A percentile compares a stretch with the other conserved stretches of the same genome.
phyloP scores from a whole-genome alignment of 2,797 vertebrate species.

The Luscinia megarhynchos region DNA sequence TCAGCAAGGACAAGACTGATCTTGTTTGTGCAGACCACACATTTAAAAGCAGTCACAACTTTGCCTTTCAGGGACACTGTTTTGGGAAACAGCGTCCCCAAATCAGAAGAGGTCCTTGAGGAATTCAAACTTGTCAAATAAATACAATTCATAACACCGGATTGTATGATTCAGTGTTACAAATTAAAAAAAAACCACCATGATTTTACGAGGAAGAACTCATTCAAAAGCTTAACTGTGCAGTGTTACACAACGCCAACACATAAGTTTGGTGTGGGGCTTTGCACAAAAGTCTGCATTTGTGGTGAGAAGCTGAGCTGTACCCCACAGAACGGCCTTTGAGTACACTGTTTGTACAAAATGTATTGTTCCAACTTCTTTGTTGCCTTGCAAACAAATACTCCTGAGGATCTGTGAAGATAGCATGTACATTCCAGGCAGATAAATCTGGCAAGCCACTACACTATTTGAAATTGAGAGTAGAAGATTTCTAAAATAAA shows the following conservation, averaged over 20 bases:
- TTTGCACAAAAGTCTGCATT: not conserved
- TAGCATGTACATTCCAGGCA: not conserved
- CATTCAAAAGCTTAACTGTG: not conserved
- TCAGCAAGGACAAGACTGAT: not conserved
- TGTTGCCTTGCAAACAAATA: not conserved
- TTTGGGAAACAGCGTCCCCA: not conserved
- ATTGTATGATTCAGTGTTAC: not conserved
- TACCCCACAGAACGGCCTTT: not conserved
- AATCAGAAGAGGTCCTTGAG: slow-evolving; percentile 52
- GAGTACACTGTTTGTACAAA: not conserved
- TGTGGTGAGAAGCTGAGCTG: not conserved
- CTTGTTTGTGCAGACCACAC: not conserved
- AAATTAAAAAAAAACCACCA: not conserved
- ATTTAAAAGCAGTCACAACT: slow-evolving; percentile 17
- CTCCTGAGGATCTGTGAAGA: not conserved
- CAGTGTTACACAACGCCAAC: not conserved
- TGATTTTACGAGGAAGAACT: slow-evolving; percentile 12
- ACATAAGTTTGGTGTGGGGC: rapidly evolving
- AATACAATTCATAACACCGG: not conserved
- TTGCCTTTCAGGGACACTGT: slow-evolving; percentile 49
- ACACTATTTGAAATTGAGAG: not conserved
- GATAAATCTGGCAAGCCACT: not conserved
- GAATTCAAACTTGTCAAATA: slow-evolving; percentile 52
- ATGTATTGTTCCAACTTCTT: not conserved
- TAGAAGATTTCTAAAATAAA: not conserved